These are phyloP conservation scores for Stegana nigrithorax DNA, from an alignment of 2,888 invertebrate genomes.

Conservation along the genomic window DNA sequence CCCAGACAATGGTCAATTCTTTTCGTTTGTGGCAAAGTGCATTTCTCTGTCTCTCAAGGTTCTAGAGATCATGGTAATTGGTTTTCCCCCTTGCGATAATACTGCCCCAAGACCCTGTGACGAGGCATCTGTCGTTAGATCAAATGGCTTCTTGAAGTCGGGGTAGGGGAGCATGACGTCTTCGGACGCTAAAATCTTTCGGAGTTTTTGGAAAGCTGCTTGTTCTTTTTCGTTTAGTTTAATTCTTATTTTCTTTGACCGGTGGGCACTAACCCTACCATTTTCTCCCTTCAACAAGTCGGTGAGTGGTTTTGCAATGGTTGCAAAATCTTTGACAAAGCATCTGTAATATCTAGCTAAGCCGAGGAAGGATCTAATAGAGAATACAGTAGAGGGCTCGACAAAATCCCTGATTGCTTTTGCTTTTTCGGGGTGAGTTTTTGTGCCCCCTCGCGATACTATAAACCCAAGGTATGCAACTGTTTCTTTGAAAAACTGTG, in stretches of 20 bases:
- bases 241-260: background rate
- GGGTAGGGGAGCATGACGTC: background rate
- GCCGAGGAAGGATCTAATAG: too few relatives aligned
- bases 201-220: conserved; percentile 1
- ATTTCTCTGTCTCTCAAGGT: conserved; percentile 22
- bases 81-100: background rate
- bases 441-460: too few relatives aligned
- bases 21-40: conserved; percentile 48
- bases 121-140: background rate
- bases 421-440: too few relatives aligned
- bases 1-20: conserved; percentile 59
- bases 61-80: background rate
- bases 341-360: too few relatives aligned
- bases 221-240: background rate
- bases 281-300: too few relatives aligned
- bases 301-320: too few relatives aligned
- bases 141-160: background rate
- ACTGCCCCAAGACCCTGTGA: background rate
- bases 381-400: too few relatives aligned
- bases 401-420: too few relatives aligned
- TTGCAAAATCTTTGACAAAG: too few relatives aligned
- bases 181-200: conserved; percentile 17
- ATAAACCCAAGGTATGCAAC: too few relatives aligned
- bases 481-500: too few relatives aligned
- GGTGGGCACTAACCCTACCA: too few relatives aligned